Evolutionary conservation across 2,797 vertebrate genomes (phyloP).

Genomic region (Danio jaintianensis): DNA sequence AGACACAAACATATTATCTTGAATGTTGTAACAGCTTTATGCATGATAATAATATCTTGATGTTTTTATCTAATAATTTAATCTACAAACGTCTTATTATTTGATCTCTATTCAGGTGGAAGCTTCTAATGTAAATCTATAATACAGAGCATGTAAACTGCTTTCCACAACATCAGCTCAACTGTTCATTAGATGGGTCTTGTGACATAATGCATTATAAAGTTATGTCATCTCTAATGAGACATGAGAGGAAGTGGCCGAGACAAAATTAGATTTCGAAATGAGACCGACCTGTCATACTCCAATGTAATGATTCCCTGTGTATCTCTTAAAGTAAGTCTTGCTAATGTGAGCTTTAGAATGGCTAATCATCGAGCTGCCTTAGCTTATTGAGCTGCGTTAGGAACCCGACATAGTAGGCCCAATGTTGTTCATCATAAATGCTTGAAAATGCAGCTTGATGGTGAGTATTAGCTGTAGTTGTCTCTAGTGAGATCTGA

Average conservation of each 20-base stretch:
- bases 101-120: conserved; percentile 1
- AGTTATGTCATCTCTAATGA: conserved; percentile 38
- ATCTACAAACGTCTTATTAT: too few relatives aligned
- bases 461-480: not conserved
- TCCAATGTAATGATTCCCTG: conserved; percentile 29
- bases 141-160: not conserved
- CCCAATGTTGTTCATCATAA: not conserved
- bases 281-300: conserved; percentile 31
- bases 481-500: conserved; percentile 2
- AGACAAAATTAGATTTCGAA: conserved; percentile 15
- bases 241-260: conserved; percentile 25
- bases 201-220: conserved; percentile 37
- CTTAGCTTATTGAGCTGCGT: too few relatives aligned
- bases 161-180: conserved; percentile 21
- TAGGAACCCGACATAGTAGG: not conserved
- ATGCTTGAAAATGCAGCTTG: conserved; percentile 8
- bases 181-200: conserved; percentile 18
- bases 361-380: too few relatives aligned
- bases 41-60: not conserved
- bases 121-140: conserved; percentile 3
- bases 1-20: conserved; percentile 8
- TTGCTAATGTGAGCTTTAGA: not conserved
- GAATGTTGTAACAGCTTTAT: not conserved
- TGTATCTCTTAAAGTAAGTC: conserved; percentile 1
- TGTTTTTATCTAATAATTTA: conserved; percentile 36